Percentiles rank a stretch among this genome's conserved stretches.
Conservation (phyloP, 2,797 vertebrate genomes). For the Enoplosus armatus region DNA sequence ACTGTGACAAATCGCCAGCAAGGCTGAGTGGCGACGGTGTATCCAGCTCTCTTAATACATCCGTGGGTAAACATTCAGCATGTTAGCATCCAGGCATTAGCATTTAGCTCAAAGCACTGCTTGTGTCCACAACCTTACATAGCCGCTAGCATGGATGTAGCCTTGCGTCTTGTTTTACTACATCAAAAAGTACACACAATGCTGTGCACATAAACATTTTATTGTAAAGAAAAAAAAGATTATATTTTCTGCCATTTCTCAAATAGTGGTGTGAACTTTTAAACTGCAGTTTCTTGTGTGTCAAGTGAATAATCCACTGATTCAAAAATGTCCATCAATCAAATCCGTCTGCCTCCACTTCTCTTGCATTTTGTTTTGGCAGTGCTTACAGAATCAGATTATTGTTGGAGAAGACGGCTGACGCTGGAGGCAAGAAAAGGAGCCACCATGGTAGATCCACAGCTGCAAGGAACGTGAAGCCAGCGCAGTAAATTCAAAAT, state of each 20-base stretch:
- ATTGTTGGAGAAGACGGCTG: conserved; percentile 35
- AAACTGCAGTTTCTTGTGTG: not conserved
- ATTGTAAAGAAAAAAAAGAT: not conserved
- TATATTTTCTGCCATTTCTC: not conserved
- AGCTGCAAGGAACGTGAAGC: conserved; percentile 19
- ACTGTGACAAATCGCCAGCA: no score
- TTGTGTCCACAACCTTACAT: not conserved
- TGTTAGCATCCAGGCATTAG: not conserved
- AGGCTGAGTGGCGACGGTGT: no score
- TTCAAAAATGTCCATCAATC: conserved; percentile 6
- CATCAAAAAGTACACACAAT: not conserved
- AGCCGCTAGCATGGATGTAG: not conserved
- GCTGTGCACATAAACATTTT: not conserved
- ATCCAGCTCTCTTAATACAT: no score
- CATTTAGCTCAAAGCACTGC: not conserved
- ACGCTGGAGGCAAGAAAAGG: conserved; percentile 27
- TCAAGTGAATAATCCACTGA: not conserved
- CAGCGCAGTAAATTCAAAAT: conserved; percentile 7
- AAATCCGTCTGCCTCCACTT: conserved; percentile 26
- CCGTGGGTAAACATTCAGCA: not conserved
- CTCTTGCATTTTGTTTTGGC: conserved; percentile 43
- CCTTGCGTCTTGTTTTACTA: not conserved
- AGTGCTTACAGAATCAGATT: conserved; percentile 18
- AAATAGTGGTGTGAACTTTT: not conserved
- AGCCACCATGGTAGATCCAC: conserved; percentile 16